Base-by-base conservation (phyloP, 2,113 vertebrate species). In the Damaliscus lunatus region DNA sequence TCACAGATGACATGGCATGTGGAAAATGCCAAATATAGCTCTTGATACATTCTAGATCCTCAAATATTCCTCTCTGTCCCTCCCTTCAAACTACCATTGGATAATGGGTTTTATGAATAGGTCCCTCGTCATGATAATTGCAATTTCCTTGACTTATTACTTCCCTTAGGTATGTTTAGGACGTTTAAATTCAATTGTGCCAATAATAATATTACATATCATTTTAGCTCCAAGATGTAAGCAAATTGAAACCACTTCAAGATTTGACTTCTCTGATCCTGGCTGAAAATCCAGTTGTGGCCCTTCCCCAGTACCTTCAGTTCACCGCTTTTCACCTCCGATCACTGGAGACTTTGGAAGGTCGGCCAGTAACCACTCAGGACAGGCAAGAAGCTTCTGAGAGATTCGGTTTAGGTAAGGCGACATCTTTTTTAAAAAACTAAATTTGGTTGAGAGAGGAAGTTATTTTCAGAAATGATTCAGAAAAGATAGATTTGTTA, bases 331-430 rank as follows among this genome's bases (percentile, higher is more conserved):
- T 99, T 96, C 99, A 99, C 97, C 96, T 99, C 96, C 98, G 99
- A 94, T 99, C 99, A 0, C 92, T 99, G 96, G 98, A 99, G 91
- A 98, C 92, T 81, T 97, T 99, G 97, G 99, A 99, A 90, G 99
- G 99, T 23, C 99, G 98, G 89, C 98, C 98, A 96, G 98, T 99
- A 98, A 99, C 98, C 11, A 97, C 98, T 46, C 97, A 97, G 15
- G 99, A 99, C 96, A 98, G 99, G 98, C 99, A 99, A 59, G 97
- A 99, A 80, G 99, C 99, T 89, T 98, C 99, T 23, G 98, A 99
- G 43, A 99, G 99, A 96, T 99, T 99, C 98, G 98, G 99, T 98
- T 98, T 99, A 98, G 99, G 99, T 99, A 99, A 99, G 86, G 25
- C 90, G 10, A 95, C 48, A 25, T 11, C 16, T 80, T 50, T 31